A percentile compares a stretch with the other conserved stretches of the same genome.
phyloP scores from a whole-genome alignment of 2,797 vertebrate genomes.

The Staurois parvus region DNA sequence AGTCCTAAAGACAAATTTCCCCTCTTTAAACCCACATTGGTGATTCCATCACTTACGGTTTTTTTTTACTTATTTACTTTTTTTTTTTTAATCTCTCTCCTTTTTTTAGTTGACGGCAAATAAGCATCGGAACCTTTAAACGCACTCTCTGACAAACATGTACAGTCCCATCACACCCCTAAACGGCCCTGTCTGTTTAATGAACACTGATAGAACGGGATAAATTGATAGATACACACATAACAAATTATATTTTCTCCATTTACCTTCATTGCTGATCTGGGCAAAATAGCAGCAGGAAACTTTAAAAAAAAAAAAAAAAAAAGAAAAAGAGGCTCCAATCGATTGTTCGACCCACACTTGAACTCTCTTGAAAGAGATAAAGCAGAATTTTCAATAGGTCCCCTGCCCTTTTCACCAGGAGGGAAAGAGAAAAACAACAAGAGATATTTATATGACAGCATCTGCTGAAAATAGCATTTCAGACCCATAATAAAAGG shows the following conservation, averaged over 20 bases:
- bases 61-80: neutral
- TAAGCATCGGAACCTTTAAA: neutral
- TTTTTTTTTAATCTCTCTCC: neutral
- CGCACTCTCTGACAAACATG: neutral
- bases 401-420: conserved; percentile 86
- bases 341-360: conserved; percentile 96
- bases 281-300: conserved; percentile 91
- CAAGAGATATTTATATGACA: conserved; percentile 88
- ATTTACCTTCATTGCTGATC: conserved; percentile 89
- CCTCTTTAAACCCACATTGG: conserved; percentile 13
- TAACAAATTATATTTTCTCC: conserved; percentile 87
- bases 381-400: conserved; percentile 89
- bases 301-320: conserved; percentile 92
- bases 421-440: conserved; percentile 85
- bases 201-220: conserved; percentile 71
- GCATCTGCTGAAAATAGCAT: conserved; percentile 85
- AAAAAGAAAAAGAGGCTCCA: conserved; percentile 83
- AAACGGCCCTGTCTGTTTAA: conserved; percentile 39
- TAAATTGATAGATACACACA: conserved; percentile 80
- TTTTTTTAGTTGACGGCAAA: conserved; percentile 16
- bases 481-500: conserved; percentile 80
- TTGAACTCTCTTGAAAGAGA: conserved; percentile 93
- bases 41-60: neutral
- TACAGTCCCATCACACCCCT: neutral
- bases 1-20: conserved; percentile 52